Conservation (phyloP, 2,888 invertebrate species). For the Apotomis turbidana region DNA sequence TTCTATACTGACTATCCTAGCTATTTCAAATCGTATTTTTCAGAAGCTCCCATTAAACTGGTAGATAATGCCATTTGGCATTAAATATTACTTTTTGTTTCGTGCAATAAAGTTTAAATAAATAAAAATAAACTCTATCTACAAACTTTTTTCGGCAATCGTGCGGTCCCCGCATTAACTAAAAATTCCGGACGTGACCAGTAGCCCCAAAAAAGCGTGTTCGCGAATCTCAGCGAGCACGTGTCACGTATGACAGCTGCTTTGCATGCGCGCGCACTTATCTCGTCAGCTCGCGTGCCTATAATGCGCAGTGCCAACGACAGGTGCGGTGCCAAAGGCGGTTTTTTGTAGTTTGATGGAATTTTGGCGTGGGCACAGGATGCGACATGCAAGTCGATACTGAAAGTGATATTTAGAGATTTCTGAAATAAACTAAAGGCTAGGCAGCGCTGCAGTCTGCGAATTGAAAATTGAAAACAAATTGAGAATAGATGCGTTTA, state of each 20-base stretch:
- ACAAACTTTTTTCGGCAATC: neutral
- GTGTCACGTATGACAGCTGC: conserved; percentile 33
- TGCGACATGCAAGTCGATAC: conserved; percentile 1
- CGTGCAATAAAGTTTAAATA: too few species aligned
- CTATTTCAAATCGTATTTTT: too few species aligned
- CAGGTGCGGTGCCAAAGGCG: conserved; percentile 32
- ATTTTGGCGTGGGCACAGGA: conserved; percentile 9
- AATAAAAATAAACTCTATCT: neutral
- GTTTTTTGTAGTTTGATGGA: conserved; percentile 9
- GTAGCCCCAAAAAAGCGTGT: conserved; percentile 23
- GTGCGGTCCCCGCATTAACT: neutral
- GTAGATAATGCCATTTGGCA: too few species aligned
- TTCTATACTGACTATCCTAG: too few species aligned
- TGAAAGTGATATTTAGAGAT: neutral
- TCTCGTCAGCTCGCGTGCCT: conserved; percentile 31
- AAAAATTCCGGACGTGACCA: conserved; percentile 2
- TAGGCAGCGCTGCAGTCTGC: too few species aligned
- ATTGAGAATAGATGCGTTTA: too few species aligned
- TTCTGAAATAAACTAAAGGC: too few species aligned
- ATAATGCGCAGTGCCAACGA: conserved; percentile 29
- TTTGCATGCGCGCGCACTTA: conserved; percentile 18
- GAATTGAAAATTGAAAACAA: too few species aligned
- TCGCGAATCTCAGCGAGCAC: conserved; percentile 22
- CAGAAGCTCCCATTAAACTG: too few species aligned
- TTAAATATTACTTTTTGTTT: too few species aligned